Conservation (phyloP, 1,140 invertebrate species). For the Diuraphis noxia region DNA sequence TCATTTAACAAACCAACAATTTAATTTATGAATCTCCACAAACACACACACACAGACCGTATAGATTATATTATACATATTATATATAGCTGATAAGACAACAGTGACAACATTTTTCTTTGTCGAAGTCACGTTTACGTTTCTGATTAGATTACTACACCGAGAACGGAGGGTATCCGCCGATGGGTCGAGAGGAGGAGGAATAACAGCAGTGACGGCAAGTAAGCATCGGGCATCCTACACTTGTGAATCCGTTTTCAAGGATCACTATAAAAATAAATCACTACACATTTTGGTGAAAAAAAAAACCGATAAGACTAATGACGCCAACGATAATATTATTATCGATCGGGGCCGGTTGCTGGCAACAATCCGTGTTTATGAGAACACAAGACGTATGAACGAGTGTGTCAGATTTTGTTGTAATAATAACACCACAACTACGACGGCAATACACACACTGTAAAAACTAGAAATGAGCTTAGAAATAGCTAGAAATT, state of each 20-base stretch:
- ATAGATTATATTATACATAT: not conserved
- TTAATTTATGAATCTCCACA: slow-evolving; percentile 26
- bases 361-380: slow-evolving; percentile 50
- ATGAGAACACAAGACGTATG: not conserved
- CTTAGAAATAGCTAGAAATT: too few relatives aligned
- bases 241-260: not conserved
- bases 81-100: slow-evolving; percentile 22
- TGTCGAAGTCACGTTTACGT: slow-evolving; percentile 44
- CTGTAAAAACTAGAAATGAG: not conserved
- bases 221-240: not conserved
- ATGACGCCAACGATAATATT: slow-evolving; percentile 54
- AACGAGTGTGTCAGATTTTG: slow-evolving; percentile 15
- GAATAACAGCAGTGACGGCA: not conserved
- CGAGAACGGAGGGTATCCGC: not conserved
- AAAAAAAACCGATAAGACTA: slow-evolving; percentile 47
- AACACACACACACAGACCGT: not conserved
- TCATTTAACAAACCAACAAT: slow-evolving; percentile 25
- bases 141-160: slow-evolving; percentile 38
- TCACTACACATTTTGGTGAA: slow-evolving; percentile 19
- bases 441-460: not conserved
- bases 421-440: slow-evolving; percentile 37
- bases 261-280: slow-evolving; percentile 50
- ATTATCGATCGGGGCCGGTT: slow-evolving; percentile 46
- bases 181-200: not conserved
- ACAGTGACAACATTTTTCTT: slow-evolving; percentile 26